phyloP scores from a whole-genome alignment of 37 sponge, comb jelly and placozoan species.

The Chondrosia reniformis region DNA sequence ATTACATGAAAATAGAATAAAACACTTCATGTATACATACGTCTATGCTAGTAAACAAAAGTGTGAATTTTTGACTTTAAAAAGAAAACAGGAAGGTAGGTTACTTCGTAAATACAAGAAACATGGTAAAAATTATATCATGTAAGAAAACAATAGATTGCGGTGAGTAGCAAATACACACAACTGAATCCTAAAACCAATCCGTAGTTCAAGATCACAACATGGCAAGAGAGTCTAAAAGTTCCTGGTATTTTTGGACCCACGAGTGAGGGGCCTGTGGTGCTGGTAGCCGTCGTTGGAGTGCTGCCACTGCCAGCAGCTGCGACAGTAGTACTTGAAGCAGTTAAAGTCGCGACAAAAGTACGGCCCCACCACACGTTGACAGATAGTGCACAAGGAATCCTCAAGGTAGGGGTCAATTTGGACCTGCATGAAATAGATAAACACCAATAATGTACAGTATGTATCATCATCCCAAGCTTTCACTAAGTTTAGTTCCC shows the following conservation, averaged over 20 bases:
- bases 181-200: background rate
- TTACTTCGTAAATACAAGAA: no score
- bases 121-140: no score
- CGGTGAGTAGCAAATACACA: slow-evolving; percentile 1
- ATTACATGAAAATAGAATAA: no score
- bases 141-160: no score
- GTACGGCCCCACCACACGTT: slow-evolving; percentile 87
- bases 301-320: slow-evolving; percentile 99
- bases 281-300: slow-evolving; percentile 76
- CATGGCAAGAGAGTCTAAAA: slow-evolving; percentile 16
- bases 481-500: no score
- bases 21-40: no score
- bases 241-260: slow-evolving; percentile 63
- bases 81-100: no score
- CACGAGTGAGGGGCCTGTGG: slow-evolving; percentile 90
- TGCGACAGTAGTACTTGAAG: slow-evolving; percentile 97
- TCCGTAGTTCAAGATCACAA: slow-evolving; percentile 9
- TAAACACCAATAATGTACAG: background rate
- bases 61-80: no score
- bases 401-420: slow-evolving; percentile 98
- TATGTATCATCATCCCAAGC: no score
- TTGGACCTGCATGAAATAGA: slow-evolving; percentile 68
- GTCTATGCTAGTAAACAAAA: no score
- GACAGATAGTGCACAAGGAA: slow-evolving; percentile 89
- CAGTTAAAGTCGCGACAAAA: slow-evolving; percentile 95